Evolutionary conservation across 1,140 invertebrate species (phyloP).

Genomic region (Zaprionus africanus): DNA sequence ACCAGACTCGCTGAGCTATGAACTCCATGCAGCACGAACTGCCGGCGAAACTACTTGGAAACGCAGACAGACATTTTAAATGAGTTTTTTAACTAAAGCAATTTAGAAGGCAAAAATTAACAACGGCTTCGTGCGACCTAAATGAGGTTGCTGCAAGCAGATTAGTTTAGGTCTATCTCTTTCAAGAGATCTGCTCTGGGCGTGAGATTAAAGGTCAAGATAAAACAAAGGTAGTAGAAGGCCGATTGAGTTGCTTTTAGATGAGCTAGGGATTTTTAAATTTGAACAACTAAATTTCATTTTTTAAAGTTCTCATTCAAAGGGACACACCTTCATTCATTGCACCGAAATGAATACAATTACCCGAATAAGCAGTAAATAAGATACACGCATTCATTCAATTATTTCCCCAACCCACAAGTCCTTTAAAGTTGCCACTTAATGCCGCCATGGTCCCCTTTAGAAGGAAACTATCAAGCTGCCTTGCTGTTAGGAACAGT

Average conservation of each 20-base stretch:
- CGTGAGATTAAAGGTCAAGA: background rate
- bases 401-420: background rate
- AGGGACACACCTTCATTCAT: no score
- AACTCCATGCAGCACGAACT: background rate
- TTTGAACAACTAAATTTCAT: no score
- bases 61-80: constrained; percentile 27
- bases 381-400: background rate
- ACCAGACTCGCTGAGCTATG: constrained; percentile 19
- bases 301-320: no score
- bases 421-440: background rate
- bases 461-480: constrained; percentile 1
- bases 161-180: constrained; percentile 1
- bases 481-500: constrained; percentile 6
- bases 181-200: background rate
- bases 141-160: constrained; percentile 12
- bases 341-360: no score
- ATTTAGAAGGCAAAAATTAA: constrained; percentile 32
- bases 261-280: no score
- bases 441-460: background rate
- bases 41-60: background rate
- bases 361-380: background rate
- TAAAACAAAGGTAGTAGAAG: background rate
- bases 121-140: background rate
- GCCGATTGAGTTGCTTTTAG: no score
- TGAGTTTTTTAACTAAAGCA: constrained; percentile 48